A percentile compares a stretch with the other conserved stretches of the same genome.
Evolutionary conservation across 2,797 vertebrate genomes (phyloP).

Genomic region (Merluccius polli): DNA sequence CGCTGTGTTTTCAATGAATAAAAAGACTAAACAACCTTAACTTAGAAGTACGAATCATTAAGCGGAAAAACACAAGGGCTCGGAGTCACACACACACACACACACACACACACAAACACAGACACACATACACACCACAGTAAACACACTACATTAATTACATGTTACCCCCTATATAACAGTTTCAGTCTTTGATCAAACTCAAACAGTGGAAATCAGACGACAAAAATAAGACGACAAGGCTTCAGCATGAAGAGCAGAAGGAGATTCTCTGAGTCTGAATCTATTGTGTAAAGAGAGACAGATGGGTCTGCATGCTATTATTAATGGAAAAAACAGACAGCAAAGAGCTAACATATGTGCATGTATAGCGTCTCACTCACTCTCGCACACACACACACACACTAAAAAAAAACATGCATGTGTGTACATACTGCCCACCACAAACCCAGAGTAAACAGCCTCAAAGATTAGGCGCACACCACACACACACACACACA

Average conservation of each 20-base stretch:
- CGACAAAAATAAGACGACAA: background rate
- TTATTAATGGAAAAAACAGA: background rate
- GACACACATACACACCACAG: background rate
- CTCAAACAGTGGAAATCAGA: too few relatives aligned
- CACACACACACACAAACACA: slow-evolving; percentile 10
- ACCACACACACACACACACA: slow-evolving; percentile 2
- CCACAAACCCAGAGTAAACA: background rate
- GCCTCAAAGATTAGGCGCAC: background rate
- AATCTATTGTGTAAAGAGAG: background rate
- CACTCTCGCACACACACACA: background rate
- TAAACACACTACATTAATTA: background rate
- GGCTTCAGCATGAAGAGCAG: background rate
- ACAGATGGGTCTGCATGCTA: background rate
- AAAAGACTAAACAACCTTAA: background rate
- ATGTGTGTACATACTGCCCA: background rate
- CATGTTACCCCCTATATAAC: background rate
- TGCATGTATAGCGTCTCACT: background rate
- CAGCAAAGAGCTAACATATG: background rate
- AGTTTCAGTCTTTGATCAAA: background rate
- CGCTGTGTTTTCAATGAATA: background rate
- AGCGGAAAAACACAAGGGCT: background rate
- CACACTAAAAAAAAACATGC: background rate
- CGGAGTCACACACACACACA: background rate
- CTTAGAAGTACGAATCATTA: background rate
- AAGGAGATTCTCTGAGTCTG: background rate